Evolutionary conservation across 2,797 vertebrate genomes (phyloP).

Genomic region (Cichlasoma orientale): DNA sequence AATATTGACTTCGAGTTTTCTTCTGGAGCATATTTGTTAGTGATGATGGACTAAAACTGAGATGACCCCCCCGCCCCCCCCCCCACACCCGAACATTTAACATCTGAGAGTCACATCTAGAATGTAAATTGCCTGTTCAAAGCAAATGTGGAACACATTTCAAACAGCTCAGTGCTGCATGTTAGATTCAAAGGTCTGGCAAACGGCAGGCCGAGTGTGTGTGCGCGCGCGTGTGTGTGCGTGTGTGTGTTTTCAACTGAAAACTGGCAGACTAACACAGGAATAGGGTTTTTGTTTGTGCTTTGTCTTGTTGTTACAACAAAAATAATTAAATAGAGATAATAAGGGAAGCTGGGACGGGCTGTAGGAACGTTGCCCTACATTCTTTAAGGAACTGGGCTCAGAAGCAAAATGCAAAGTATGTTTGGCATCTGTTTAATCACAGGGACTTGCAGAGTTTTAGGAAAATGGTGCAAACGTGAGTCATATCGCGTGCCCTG

Average conservation of each 20-base stretch:
- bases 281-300: background rate
- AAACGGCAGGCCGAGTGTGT: background rate
- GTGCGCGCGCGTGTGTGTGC: background rate
- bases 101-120: slow-evolving; percentile 1
- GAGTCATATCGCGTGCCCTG: background rate
- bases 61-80: slow-evolving; percentile 2
- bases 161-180: background rate
- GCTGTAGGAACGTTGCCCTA: slow-evolving; percentile 14
- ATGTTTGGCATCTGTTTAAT: slow-evolving; percentile 46
- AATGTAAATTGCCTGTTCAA: slow-evolving; percentile 22
- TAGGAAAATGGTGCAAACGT: slow-evolving; percentile 7
- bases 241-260: background rate
- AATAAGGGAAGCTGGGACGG: background rate
- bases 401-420: slow-evolving; percentile 48
- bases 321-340: background rate
- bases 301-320: background rate
- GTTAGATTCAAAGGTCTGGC: background rate
- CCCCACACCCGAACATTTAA: background rate
- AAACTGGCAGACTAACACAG: background rate
- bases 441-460: slow-evolving; percentile 34
- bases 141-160: slow-evolving; percentile 28
- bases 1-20: slow-evolving; percentile 31
- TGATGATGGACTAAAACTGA: slow-evolving; percentile 18
- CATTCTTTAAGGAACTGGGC: slow-evolving; percentile 48
- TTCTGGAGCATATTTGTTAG: slow-evolving; percentile 24